These are phyloP conservation scores for Lepisosteus osseus DNA, from an alignment of 2,113 vertebrate species.

Conservation along the genomic window DNA sequence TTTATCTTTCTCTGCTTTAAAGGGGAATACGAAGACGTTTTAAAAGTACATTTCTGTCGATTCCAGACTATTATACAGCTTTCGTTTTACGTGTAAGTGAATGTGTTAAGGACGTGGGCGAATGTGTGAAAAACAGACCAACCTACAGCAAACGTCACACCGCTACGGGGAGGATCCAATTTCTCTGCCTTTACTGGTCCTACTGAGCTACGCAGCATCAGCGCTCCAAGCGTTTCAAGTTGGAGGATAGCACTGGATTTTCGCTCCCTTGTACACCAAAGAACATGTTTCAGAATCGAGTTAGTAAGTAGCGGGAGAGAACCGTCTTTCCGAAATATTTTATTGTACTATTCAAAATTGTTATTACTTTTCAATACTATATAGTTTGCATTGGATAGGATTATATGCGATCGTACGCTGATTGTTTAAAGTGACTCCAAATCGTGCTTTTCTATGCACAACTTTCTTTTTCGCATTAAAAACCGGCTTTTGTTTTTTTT, in stretches of 20 bases:
- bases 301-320: constrained; percentile 1
- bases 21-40: no score
- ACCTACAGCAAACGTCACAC: constrained; percentile 51
- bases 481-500: constrained; percentile 14
- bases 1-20: no score
- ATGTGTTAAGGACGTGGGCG: constrained; percentile 44
- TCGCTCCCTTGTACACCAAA: not conserved
- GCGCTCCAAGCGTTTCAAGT: constrained; percentile 8
- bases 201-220: constrained; percentile 20
- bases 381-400: not conserved
- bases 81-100: not conserved
- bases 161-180: constrained; percentile 34
- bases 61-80: constrained; percentile 1
- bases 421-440: not conserved
- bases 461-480: not conserved
- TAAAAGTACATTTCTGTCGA: no score
- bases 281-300: constrained; percentile 4
- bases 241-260: constrained; percentile 1
- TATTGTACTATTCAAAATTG: not conserved
- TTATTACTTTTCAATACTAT: not conserved
- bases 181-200: constrained; percentile 23
- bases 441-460: constrained; percentile 11
- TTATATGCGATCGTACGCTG: not conserved
- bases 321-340: not conserved
- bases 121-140: constrained; percentile 49